Base-by-base conservation (phyloP, 2,888 invertebrate genomes). In the Didymodactylos carnosus region DNA sequence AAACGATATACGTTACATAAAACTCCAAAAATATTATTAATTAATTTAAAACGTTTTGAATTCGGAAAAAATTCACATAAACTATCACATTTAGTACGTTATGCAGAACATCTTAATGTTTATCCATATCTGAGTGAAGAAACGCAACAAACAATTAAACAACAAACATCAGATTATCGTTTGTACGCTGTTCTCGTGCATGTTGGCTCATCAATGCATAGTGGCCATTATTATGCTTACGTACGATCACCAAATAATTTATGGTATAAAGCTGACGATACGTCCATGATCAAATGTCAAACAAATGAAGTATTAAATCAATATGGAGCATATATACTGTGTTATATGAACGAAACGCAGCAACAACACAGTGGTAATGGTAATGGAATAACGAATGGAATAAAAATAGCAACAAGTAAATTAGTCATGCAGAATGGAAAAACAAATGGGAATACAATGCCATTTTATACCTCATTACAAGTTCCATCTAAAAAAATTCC, bases 141-240 rank as follows among this genome's bases (percentile, higher is more conserved):
- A 39, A 40, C 10, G 23, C n/a, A n/a, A 3, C n/a, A 69, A 27
- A n/a, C 72, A 27, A 46, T 43, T n/a, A 35, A 62, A 43, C 39
- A 69, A 29, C 8, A 40, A 25, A 62, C 39, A n/a, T 13, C 25
- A 10, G 39, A 70, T 40, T 73, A 73, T 53, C 70, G 49, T 40
- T 84, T 93, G 77, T 91, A 91, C 75, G 91, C 92, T 76, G 87
- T 95, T 84, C 90, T 97, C 35, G 92, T 92, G 39, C 95, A 97
- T 82, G 87, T 92, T 82, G 95, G 95, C 4, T 88, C 89, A 39
- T 90, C 91, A 4, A 91, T 91, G 78, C 90, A 91, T 81, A 92
- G 92, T 80, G 95, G 95, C 0, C 95, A 97, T 84, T 97, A 97
- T 82, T 84, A 93, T 91, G 79, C 93, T 91, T 77, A 89, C 91